These are phyloP conservation scores for Arenaria interpres DNA, from an alignment of 2,113 vertebrate species.

Conservation along the genomic window DNA sequence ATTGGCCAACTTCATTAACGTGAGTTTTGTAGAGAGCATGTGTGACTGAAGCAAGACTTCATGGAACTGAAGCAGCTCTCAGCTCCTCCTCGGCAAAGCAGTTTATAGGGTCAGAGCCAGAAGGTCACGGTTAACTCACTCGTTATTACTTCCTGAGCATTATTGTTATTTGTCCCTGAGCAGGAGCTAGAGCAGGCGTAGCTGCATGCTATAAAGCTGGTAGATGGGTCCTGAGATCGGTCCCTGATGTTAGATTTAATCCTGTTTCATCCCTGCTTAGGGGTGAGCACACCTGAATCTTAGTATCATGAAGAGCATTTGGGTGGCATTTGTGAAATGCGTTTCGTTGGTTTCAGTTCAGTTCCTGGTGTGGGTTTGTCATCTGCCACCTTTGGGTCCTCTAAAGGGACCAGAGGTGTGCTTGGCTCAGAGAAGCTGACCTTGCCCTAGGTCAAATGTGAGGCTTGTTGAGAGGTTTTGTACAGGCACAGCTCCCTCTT, in stretches of 20 bases:
- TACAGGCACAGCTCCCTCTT: background rate
- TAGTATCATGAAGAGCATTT: background rate
- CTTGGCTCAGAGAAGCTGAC: background rate
- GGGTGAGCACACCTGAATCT: background rate
- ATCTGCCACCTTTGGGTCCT: background rate
- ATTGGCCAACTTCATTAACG: fast-evolving
- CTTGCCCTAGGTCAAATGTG: background rate
- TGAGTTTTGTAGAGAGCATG: background rate
- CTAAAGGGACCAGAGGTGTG: background rate
- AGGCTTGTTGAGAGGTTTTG: background rate
- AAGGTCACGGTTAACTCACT: background rate
- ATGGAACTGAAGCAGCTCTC: background rate
- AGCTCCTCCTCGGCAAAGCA: background rate
- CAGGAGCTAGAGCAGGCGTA: background rate
- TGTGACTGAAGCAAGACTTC: background rate
- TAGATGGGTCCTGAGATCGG: background rate
- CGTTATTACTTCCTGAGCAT: background rate
- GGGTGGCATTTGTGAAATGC: background rate
- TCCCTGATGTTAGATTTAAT: background rate
- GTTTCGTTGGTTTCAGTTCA: background rate
- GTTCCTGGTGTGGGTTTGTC: background rate
- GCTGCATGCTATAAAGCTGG: background rate
- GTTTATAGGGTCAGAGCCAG: background rate
- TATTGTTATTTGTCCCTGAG: background rate
- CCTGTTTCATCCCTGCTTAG: background rate